Conservation (phyloP, 2,113 vertebrate species). For the Passer domesticus region DNA sequence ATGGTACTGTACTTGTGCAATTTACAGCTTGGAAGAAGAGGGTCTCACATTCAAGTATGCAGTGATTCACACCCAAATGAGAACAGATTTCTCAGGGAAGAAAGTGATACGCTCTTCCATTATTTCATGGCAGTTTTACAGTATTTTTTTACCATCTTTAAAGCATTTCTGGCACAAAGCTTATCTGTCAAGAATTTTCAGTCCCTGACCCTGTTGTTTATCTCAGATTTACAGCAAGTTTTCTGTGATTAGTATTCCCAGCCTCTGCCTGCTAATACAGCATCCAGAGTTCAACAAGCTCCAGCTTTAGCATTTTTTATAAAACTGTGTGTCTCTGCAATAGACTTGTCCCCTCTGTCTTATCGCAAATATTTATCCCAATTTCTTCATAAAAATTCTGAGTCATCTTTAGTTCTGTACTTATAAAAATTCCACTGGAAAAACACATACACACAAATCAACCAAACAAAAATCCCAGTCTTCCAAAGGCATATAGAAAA, state of each 20-base stretch:
- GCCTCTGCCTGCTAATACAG: neutral
- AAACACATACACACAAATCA: neutral
- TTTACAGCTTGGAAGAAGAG: neutral
- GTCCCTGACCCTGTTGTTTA: constrained; percentile 13
- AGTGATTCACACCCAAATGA: neutral
- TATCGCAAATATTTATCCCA: constrained; percentile 30
- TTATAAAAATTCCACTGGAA: constrained; percentile 33
- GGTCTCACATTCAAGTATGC: neutral
- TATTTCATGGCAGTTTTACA: neutral
- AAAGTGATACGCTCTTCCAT: neutral
- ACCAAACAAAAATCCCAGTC: neutral
- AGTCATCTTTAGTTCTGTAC: constrained; percentile 12
- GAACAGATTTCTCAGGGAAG: constrained; percentile 12
- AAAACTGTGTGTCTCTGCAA: neutral
- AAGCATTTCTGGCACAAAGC: constrained; percentile 28
- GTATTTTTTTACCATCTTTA: constrained; percentile 4
- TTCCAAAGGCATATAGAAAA: neutral
- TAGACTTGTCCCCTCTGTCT: constrained; percentile 19
- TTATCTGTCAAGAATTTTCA: constrained; percentile 40
- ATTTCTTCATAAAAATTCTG: constrained; percentile 44
- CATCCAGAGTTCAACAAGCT: neutral
- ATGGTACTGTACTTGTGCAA: neutral
- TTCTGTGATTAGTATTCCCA: constrained; percentile 46
- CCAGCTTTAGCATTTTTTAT: constrained; percentile 17
- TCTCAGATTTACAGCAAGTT: constrained; percentile 18